These are phyloP conservation scores for Morone chrysops DNA, from an alignment of 2,113 vertebrate species.

Conservation along the genomic window DNA sequence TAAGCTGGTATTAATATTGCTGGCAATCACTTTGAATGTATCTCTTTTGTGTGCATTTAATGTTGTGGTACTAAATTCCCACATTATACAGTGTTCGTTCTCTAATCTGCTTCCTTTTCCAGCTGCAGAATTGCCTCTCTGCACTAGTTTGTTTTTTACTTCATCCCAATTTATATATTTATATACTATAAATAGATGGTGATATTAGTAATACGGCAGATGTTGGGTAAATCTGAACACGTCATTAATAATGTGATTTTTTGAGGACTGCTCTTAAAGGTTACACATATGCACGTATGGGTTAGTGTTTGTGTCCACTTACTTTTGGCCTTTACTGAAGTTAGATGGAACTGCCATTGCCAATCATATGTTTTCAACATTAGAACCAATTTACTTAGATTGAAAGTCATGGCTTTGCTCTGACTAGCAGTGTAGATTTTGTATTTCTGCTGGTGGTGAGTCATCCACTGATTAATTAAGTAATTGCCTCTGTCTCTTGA, in stretches of 20 bases:
- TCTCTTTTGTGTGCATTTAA: not conserved
- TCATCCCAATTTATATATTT: not conserved
- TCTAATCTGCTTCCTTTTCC: not conserved
- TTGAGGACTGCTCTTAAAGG: no score
- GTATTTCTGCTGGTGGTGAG: not conserved
- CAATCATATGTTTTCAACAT: not conserved
- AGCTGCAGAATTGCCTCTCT: not conserved
- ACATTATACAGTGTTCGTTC: no score
- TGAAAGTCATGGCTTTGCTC: not conserved
- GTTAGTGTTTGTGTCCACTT: no score
- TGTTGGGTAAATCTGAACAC: no score
- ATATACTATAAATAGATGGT: not conserved
- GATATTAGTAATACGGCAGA: no score
- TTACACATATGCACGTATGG: no score
- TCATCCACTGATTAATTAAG: slow-evolving; percentile 19
- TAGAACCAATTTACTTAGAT: not conserved
- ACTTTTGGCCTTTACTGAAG: not conserved
- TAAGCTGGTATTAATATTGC: not conserved
- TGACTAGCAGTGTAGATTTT: not conserved
- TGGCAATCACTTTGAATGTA: not conserved
- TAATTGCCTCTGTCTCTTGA: slow-evolving; percentile 14
- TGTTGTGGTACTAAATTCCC: not conserved
- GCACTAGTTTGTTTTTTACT: not conserved
- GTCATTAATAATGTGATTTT: no score
- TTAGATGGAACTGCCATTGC: no score